These are phyloP conservation scores for Esox masquinongy DNA, from an alignment of 2,797 vertebrate genomes.

Conservation along the genomic window DNA sequence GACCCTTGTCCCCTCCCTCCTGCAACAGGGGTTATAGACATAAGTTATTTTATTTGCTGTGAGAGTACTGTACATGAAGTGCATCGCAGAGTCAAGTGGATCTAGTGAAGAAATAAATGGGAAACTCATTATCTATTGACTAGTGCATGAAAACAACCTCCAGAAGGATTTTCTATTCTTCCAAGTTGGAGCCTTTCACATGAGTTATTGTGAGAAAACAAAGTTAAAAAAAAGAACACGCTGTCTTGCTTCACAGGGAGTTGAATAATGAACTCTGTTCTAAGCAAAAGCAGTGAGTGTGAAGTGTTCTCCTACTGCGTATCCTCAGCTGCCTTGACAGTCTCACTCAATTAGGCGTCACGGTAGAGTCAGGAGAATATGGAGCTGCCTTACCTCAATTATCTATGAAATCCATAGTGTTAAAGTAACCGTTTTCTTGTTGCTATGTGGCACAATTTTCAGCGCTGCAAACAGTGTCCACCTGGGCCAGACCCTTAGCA, in stretches of 20 bases:
- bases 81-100: background rate
- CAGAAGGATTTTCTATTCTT: conserved; percentile 1
- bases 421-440: no score
- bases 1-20: no score
- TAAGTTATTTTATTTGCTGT: background rate
- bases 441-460: no score
- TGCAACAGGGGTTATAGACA: no score
- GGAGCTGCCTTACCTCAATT: background rate
- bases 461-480: no score
- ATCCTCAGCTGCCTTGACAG: conserved; percentile 17
- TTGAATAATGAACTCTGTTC: conserved; percentile 30
- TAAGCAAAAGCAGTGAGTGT: conserved; percentile 28
- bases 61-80: background rate
- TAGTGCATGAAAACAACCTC: conserved; percentile 5
- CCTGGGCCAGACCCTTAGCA: no score
- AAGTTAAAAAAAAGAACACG: background rate
- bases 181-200: background rate
- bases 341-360: conserved; percentile 30
- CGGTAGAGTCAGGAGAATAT: background rate
- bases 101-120: background rate
- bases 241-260: conserved; percentile 11
- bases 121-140: background rate
- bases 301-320: conserved; percentile 28
- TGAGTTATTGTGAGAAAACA: background rate
- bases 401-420: no score